Base-by-base conservation (phyloP, 2,888 invertebrate species). In the Aporophyla nigra region DNA sequence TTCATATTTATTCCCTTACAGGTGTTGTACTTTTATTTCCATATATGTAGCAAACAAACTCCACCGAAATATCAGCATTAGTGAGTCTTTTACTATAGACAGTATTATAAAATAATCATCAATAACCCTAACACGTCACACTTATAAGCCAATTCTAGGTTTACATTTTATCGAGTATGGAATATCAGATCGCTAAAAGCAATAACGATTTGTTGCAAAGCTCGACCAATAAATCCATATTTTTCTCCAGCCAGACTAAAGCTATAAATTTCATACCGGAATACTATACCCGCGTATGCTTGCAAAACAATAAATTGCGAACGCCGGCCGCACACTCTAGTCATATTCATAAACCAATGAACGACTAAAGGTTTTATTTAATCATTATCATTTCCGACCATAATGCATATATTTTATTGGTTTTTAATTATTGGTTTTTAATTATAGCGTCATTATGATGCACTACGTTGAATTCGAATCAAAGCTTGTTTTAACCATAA, bases 271-370 rank as follows among this genome's bases (percentile, higher is more conserved):
- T 89, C 88, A 90, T 90, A 90, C 90, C 90, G 92, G 91, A 90
- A 92, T 92, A 92, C 91, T 91, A 92, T 91, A 91, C 89, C 88
- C 89, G 92, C 92, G 92, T 92, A 93, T 94, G 93, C 90, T 93
- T 92, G 92, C 91, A 93, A 93, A 94, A 93, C 94, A 92, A 95
- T 95, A 95, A 95, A 95, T 95, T 92, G 88, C 86, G 88, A 90
- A 93, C 90, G 93, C 92, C 93, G 90, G 85, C 87, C 91, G 86
- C 91, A 92, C 86, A 83, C 91, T 87, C 89, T 89, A 90, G 90
- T 88, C 88, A 92, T 90, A 91, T 92, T 90, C 88, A 91, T 90
- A 90, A 89, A 88, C 82, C 87, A 90, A 90, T 90, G 86, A 89
- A 89, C 86, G 86, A 78, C 81, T 79, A 82, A 85, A 89, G 87